These are phyloP conservation scores for Enteromius paludinosus DNA, from an alignment of 2,797 vertebrate genomes.

Conservation along the genomic window DNA sequence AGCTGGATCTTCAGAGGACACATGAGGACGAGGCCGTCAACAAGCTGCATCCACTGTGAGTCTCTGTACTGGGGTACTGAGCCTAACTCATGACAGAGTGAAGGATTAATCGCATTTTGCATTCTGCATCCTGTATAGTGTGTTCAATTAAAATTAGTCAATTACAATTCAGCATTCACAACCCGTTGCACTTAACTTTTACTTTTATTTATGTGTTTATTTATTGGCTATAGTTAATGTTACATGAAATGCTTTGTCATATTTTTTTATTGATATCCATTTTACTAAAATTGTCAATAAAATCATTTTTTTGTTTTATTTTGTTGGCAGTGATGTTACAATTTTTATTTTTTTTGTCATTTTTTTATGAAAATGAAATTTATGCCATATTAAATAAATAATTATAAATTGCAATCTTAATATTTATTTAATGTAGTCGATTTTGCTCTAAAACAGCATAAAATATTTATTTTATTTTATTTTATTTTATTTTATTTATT, in stretches of 20 bases:
- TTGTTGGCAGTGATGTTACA: neutral
- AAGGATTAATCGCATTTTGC: neutral
- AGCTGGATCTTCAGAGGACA: conserved; percentile 89
- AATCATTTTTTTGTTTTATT: neutral
- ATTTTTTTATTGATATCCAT: neutral
- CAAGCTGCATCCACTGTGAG: conserved; percentile 91
- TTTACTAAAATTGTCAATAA: neutral
- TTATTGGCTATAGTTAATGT: neutral
- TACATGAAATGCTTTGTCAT: neutral
- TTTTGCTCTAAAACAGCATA: neutral
- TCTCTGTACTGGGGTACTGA: conserved; percentile 39
- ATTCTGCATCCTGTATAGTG: neutral
- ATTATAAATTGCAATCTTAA: neutral
- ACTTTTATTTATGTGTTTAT: neutral
- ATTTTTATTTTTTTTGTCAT: neutral
- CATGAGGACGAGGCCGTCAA: conserved; percentile 92
- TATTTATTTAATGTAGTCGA: neutral
- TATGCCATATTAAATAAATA: neutral
- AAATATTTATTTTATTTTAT: neutral
- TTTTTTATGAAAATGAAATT: neutral
- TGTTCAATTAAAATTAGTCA: neutral
- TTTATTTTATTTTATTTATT: too few species aligned
- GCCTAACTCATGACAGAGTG: neutral
- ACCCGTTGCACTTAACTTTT: neutral
- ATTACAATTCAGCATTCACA: neutral